Percentiles rank a stretch among this genome's conserved stretches.
These are phyloP conservation scores for Girardinus metallicus DNA, from an alignment of 2,797 vertebrate species.

Conservation along the genomic window DNA sequence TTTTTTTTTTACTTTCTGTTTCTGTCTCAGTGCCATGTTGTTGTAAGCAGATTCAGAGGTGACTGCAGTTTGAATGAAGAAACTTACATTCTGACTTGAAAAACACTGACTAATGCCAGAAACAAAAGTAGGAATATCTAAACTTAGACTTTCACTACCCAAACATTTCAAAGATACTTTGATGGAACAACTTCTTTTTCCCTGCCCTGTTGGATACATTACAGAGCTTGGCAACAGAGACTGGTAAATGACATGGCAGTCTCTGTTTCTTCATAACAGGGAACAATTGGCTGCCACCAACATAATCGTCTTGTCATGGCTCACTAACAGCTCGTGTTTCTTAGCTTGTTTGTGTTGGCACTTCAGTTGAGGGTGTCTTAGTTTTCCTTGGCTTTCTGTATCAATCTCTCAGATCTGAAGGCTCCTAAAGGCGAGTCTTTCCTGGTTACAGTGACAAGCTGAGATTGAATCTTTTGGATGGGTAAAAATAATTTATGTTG, in stretches of 20 bases:
- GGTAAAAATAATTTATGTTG: background rate
- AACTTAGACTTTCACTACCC: slow-evolving; percentile 22
- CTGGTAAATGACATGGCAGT: slow-evolving; percentile 57
- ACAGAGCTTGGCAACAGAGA: slow-evolving; percentile 55
- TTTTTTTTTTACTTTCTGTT: background rate
- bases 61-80: slow-evolving; percentile 22
- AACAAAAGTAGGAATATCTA: slow-evolving; percentile 12
- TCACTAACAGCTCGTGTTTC: slow-evolving; percentile 55
- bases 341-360: slow-evolving; percentile 66
- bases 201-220: slow-evolving; percentile 43
- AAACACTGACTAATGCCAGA: slow-evolving; percentile 14
- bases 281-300: slow-evolving; percentile 55
- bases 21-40: slow-evolving; percentile 17
- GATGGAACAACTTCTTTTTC: slow-evolving; percentile 38
- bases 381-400: slow-evolving; percentile 49
- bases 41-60: slow-evolving; percentile 42
- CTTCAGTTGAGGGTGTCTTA: slow-evolving; percentile 45
- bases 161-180: background rate
- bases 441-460: slow-evolving; percentile 15
- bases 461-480: slow-evolving; percentile 26
- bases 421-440: slow-evolving; percentile 37
- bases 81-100: background rate
- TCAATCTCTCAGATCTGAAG: slow-evolving; percentile 51
- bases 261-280: slow-evolving; percentile 54
- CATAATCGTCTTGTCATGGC: slow-evolving; percentile 69